phyloP scores from a whole-genome alignment of 1,140 invertebrate genomes.

The Gryllus bimaculatus region DNA sequence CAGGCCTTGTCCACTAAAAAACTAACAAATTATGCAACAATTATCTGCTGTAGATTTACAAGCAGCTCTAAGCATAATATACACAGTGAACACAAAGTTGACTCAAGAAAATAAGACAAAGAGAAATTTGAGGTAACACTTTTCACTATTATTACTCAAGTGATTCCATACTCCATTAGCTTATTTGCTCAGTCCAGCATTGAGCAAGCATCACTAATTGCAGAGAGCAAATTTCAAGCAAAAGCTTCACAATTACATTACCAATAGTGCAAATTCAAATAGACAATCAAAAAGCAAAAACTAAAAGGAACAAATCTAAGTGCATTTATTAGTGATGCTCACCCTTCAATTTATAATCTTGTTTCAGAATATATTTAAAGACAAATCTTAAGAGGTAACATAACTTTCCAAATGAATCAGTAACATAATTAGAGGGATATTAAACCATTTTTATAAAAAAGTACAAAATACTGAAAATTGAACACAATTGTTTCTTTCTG shows the following conservation, averaged over 20 bases:
- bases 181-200: background rate
- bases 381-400: background rate
- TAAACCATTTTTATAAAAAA: background rate
- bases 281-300: background rate
- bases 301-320: background rate
- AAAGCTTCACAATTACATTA: no score
- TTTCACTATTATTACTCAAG: background rate
- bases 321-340: background rate
- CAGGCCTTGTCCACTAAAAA: background rate
- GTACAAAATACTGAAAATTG: slow-evolving; percentile 5
- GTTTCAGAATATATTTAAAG: background rate
- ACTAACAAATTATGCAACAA: background rate
- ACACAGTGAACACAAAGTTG: background rate
- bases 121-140: background rate
- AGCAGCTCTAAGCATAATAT: background rate
- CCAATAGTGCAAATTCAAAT: background rate
- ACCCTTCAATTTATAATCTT: background rate
- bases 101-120: background rate
- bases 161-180: background rate
- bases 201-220: background rate
- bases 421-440: background rate
- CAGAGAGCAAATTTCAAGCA: no score
- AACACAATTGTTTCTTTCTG: background rate
- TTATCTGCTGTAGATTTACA: background rate
- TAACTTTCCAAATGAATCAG: background rate